These are phyloP conservation scores for Monochamus alternatus DNA, from an alignment of 2,888 invertebrate genomes.

Conservation along the genomic window DNA sequence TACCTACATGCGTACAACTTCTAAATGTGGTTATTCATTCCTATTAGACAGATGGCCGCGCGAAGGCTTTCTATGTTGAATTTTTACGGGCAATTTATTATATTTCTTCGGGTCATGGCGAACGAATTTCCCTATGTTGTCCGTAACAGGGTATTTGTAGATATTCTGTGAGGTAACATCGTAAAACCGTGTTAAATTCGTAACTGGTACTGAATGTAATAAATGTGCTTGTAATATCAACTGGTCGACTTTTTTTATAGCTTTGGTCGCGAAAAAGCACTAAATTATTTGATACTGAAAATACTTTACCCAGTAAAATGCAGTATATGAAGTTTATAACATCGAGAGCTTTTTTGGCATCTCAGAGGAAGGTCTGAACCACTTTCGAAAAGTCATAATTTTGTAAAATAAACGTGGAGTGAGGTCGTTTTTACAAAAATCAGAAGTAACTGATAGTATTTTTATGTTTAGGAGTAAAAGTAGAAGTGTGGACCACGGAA, in stretches of 20 bases:
- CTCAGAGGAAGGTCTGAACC: too few relatives aligned
- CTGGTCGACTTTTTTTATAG: too few relatives aligned
- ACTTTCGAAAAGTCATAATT: neutral
- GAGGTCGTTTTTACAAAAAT: neutral
- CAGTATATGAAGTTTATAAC: too few relatives aligned
- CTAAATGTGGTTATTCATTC: neutral
- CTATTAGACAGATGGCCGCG: neutral
- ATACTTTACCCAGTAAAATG: too few relatives aligned
- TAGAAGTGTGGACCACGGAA: slow-evolving; percentile 92
- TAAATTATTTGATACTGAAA: too few relatives aligned
- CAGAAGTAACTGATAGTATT: neutral
- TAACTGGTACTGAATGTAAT: too few relatives aligned
- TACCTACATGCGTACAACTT: neutral
- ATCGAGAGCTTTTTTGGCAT: too few relatives aligned
- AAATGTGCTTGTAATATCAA: too few relatives aligned
- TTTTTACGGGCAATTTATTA: neutral
- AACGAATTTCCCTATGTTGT: neutral
- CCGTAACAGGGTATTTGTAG: neutral
- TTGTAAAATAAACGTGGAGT: slow-evolving; percentile 5
- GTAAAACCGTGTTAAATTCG: neutral
- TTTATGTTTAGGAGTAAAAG: slow-evolving; percentile 84
- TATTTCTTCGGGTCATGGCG: neutral
- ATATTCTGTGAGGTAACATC: neutral
- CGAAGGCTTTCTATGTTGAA: neutral
- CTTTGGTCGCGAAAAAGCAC: too few relatives aligned